Evolutionary conservation across 1,140 invertebrate genomes (phyloP).

Genomic region (Drosophila albomicans): DNA sequence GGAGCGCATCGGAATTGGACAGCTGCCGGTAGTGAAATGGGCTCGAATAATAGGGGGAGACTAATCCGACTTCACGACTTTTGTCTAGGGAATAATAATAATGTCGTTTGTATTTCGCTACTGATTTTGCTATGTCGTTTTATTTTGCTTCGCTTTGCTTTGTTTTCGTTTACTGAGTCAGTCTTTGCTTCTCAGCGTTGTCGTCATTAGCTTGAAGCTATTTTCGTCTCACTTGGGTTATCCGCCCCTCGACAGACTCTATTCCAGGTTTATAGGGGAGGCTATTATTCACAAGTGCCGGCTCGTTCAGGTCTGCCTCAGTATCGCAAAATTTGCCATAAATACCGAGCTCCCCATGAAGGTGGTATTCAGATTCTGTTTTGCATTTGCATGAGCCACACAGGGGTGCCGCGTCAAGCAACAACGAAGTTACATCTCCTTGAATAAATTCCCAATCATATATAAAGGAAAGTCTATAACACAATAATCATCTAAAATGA

Average conservation of each 20-base stretch:
- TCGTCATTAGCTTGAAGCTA: constrained; percentile 60
- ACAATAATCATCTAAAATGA: constrained; percentile 33
- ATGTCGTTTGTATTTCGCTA: constrained; percentile 76
- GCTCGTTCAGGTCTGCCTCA: constrained; percentile 30
- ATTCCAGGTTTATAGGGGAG: background rate
- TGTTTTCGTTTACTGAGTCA: constrained; percentile 38
- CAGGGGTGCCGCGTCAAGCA: constrained; percentile 1
- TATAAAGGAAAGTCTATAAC: background rate
- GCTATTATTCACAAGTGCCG: constrained; percentile 40
- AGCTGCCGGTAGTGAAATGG: constrained; percentile 70
- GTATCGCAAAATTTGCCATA: constrained; percentile 70
- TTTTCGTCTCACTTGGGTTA: constrained; percentile 48
- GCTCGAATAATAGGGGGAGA: constrained; percentile 6
- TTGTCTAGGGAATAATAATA: constrained; percentile 72
- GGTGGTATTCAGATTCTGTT: constrained; percentile 59
- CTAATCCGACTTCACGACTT: constrained; percentile 32
- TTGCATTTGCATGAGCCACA: constrained; percentile 65
- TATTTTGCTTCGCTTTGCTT: constrained; percentile 37
- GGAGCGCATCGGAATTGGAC: constrained; percentile 52
- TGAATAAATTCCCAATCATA: background rate
- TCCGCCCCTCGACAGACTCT: constrained; percentile 11
- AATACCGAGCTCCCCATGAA: constrained; percentile 58
- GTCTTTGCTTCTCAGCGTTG: constrained; percentile 13
- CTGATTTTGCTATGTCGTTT: constrained; percentile 52
- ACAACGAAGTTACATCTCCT: constrained; percentile 3